phyloP scores from a whole-genome alignment of 2,797 vertebrate genomes.

The Silurus lanzhouensis region DNA sequence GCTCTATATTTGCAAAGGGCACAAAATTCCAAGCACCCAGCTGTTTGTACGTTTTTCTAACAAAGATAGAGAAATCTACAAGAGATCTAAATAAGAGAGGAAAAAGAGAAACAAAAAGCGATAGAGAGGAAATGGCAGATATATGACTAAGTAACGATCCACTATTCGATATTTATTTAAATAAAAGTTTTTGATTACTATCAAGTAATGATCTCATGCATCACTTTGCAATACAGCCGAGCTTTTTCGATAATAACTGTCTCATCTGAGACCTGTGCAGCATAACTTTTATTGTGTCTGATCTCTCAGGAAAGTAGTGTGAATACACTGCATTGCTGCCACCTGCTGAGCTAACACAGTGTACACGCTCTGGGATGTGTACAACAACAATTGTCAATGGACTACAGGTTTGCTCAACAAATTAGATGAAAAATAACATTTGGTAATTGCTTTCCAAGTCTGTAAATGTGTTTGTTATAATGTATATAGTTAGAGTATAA shows the following conservation, averaged over 20 bases:
- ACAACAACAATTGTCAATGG: not conserved
- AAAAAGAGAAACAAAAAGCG: not conserved
- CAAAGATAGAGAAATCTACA: not conserved
- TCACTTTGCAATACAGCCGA: not conserved
- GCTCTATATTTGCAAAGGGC: not conserved
- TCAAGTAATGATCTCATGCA: not conserved
- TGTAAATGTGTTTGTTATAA: not conserved
- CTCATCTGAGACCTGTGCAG: not conserved
- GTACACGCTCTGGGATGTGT: not conserved
- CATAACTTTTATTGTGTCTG: not conserved
- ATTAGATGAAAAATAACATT: not conserved
- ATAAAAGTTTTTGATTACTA: not conserved
- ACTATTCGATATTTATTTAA: not conserved
- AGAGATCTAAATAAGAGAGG: not conserved
- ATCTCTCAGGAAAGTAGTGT: not conserved
- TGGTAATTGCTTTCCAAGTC: too few species aligned
- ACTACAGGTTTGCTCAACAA: not conserved
- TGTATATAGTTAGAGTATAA: not conserved
- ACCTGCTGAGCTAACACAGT: conserved; percentile 41
- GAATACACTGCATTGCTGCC: conserved; percentile 47
- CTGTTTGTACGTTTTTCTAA: not conserved
- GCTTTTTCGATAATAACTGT: not conserved
- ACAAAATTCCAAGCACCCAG: not conserved
- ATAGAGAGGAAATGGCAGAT: not conserved
- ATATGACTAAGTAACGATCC: not conserved